A percentile compares a stretch with the other conserved stretches of the same genome.
Evolutionary conservation across 2,888 invertebrate species (phyloP).

Genomic region (Pherbina coryleti): DNA sequence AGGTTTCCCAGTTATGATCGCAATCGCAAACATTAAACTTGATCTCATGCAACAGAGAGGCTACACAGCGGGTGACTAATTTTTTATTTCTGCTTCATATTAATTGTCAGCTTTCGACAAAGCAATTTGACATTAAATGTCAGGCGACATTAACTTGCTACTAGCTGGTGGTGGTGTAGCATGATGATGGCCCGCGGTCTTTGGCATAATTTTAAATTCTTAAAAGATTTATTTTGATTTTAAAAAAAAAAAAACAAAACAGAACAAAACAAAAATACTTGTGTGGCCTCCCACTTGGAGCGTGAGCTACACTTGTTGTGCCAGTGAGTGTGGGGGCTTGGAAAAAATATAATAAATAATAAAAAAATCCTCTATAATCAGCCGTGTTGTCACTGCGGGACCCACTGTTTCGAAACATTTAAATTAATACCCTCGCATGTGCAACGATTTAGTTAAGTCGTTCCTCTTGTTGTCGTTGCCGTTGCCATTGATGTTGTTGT

Average conservation of each 20-base stretch:
- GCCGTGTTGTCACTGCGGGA: not conserved
- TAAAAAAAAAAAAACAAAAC: no score
- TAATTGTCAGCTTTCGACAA: slow-evolving; percentile 14
- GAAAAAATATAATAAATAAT: not conserved
- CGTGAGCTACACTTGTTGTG: not conserved
- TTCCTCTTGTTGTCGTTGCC: not conserved
- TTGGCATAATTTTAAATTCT: not conserved
- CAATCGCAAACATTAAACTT: no score
- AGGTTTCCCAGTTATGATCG: no score
- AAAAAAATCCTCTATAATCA: no score
- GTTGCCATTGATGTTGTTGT: not conserved
- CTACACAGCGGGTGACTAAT: not conserved
- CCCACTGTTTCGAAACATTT: slow-evolving; percentile 43
- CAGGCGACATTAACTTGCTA: no score
- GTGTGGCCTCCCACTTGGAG: not conserved
- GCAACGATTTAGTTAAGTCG: slow-evolving; percentile 16
- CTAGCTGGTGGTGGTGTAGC: no score
- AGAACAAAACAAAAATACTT: no score
- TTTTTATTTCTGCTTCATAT: not conserved
- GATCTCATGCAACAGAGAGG: not conserved
- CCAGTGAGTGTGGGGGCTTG: not conserved
- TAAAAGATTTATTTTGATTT: slow-evolving; percentile 2
- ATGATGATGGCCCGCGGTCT: no score
- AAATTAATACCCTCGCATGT: slow-evolving; percentile 52
- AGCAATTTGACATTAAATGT: not conserved